phyloP scores from a whole-genome alignment of 2,888 invertebrate genomes.

The Platycheirus rosarum region DNA sequence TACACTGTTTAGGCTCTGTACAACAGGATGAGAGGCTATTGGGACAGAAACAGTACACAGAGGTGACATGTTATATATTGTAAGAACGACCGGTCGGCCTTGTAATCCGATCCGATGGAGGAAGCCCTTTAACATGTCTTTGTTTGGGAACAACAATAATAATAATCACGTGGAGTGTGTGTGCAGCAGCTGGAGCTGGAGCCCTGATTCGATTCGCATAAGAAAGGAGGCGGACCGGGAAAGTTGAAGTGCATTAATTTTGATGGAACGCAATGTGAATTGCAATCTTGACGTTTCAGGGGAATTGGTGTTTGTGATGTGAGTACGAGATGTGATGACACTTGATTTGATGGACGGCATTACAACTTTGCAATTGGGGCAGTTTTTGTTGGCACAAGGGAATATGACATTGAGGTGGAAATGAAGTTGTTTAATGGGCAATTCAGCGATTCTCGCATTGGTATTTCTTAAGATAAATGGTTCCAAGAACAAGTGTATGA shows the following conservation, averaged over 20 bases:
- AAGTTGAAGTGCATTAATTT: conserved; percentile 68
- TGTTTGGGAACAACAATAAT: conserved; percentile 45
- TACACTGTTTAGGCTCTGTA: conserved; percentile 43
- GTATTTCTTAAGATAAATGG: too few species aligned
- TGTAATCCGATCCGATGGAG: conserved; percentile 49
- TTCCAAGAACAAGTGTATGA: too few species aligned
- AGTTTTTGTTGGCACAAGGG: conserved; percentile 5
- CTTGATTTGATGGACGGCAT: conserved; percentile 71
- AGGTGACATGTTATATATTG: conserved; percentile 69
- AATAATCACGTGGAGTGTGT: conserved; percentile 36
- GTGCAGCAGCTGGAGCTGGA: background rate
- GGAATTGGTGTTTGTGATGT: conserved; percentile 52
- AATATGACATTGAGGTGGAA: conserved; percentile 11
- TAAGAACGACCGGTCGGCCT: conserved; percentile 11
- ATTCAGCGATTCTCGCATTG: too few species aligned
- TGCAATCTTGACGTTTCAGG: conserved; percentile 59
- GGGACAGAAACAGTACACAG: conserved; percentile 47
- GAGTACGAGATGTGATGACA: conserved; percentile 46
- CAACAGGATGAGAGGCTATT: conserved; percentile 25
- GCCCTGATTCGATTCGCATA: conserved; percentile 40
- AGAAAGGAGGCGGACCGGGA: conserved; percentile 59
- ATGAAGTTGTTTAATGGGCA: conserved; percentile 45
- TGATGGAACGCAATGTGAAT: conserved; percentile 58
- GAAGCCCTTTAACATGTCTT: conserved; percentile 28
- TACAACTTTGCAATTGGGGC: too few species aligned